A percentile compares a stretch with the other conserved stretches of the same genome.
phyloP scores from a whole-genome alignment of 2,797 vertebrate genomes.

The Sebastes kiyomatsui region DNA sequence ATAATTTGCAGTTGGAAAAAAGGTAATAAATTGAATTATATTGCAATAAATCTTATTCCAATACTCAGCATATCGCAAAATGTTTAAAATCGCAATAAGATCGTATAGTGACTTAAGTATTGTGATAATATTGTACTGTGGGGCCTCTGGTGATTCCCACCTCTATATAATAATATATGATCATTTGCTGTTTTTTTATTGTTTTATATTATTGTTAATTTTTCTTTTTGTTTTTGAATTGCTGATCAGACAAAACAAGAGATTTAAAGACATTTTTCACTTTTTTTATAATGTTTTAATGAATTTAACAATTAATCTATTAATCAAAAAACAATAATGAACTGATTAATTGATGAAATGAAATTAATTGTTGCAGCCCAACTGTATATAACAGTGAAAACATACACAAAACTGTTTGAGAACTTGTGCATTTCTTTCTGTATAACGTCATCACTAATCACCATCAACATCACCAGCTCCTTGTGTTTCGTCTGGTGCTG shows the following conservation, averaged over 20 bases:
- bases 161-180: not conserved
- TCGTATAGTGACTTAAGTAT: no score
- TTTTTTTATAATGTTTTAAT: not conserved
- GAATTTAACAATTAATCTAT: not conserved
- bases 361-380: not conserved
- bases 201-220: not conserved
- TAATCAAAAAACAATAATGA: not conserved
- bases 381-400: not conserved
- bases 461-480: constrained; percentile 40
- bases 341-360: not conserved
- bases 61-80: no score
- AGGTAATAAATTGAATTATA: no score
- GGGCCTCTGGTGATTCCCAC: no score
- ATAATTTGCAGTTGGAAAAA: no score
- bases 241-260: not conserved
- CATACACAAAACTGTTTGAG: not conserved
- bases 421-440: constrained; percentile 21
- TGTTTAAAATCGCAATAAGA: no score
- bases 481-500: constrained; percentile 45
- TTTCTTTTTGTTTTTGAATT: not conserved
- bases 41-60: no score
- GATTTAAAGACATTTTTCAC: not conserved
- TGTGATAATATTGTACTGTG: no score
- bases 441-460: constrained; percentile 29
- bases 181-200: not conserved